These are phyloP conservation scores for Daboia siamensis DNA, from an alignment of 2,113 vertebrate genomes.

Conservation along the genomic window DNA sequence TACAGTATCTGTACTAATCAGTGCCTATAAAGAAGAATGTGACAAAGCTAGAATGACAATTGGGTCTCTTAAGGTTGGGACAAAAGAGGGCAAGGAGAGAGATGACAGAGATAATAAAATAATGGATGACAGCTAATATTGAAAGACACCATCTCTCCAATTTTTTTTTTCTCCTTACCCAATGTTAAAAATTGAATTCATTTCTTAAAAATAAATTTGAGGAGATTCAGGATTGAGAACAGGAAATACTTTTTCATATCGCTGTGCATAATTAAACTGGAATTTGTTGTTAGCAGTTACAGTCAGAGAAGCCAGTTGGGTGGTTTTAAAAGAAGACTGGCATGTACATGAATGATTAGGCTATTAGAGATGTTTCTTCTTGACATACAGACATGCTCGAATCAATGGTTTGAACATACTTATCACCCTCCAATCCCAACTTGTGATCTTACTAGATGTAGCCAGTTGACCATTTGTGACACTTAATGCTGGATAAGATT, in stretches of 20 bases:
- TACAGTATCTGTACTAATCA: background rate
- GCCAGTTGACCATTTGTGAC: background rate
- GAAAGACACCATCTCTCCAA: background rate
- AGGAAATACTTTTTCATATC: background rate
- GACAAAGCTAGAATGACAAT: background rate
- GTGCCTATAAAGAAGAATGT: background rate
- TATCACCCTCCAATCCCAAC: background rate
- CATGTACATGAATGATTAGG: background rate
- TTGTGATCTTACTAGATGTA: background rate
- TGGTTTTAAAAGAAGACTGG: background rate
- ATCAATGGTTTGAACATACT: background rate
- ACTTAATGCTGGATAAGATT: background rate
- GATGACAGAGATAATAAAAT: background rate
- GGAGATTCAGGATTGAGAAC: background rate
- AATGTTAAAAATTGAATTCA: background rate
- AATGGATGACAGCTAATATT: background rate
- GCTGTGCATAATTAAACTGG: background rate
- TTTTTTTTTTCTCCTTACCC: background rate
- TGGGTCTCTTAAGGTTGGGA: background rate
- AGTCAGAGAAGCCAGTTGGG: background rate
- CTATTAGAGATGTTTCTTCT: background rate
- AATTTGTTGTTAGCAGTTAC: background rate
- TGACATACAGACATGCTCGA: background rate
- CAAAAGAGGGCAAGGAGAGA: background rate
- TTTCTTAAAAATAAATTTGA: background rate